A percentile compares a stretch with the other conserved stretches of the same genome.
Evolutionary conservation across 2,888 invertebrate genomes (phyloP).

Genomic region (Folsomia manolachei): DNA sequence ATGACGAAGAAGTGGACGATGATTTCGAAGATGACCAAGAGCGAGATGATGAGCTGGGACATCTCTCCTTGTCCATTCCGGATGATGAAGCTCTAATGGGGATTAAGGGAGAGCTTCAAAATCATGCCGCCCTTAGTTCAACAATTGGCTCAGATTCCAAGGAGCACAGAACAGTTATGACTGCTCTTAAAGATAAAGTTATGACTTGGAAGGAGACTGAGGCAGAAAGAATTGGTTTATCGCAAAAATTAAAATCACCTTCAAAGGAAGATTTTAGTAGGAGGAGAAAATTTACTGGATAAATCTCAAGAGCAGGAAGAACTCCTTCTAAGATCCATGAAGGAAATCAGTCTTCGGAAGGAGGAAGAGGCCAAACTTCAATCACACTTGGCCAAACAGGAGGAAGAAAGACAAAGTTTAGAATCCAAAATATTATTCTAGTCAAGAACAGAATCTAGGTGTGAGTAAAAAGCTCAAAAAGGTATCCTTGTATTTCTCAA

Average conservation of each 20-base stretch:
- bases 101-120: slow-evolving; percentile 45
- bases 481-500: slow-evolving; percentile 59
- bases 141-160: slow-evolving; percentile 36
- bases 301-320: slow-evolving; percentile 92
- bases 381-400: slow-evolving; percentile 80
- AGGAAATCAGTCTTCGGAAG: slow-evolving; percentile 70
- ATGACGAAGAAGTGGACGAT: slow-evolving; percentile 34
- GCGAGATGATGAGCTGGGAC: slow-evolving; percentile 8
- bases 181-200: slow-evolving; percentile 40
- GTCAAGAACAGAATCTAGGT: slow-evolving; percentile 92
- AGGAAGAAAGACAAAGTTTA: slow-evolving; percentile 83
- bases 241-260: slow-evolving; percentile 79
- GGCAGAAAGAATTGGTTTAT: slow-evolving; percentile 33
- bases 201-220: slow-evolving; percentile 41
- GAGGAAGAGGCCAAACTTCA: slow-evolving; percentile 70
- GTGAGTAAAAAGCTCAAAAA: slow-evolving; percentile 89
- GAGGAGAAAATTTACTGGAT: slow-evolving; percentile 95
- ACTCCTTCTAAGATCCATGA: slow-evolving; percentile 80
- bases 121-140: slow-evolving; percentile 36
- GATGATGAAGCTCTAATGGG: slow-evolving; percentile 25
- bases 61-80: neutral
- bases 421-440: slow-evolving; percentile 90
- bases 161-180: slow-evolving; percentile 33
- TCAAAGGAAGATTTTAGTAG: slow-evolving; percentile 87
- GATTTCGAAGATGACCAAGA: slow-evolving; percentile 1